Base-by-base conservation (phyloP, 2,797 vertebrate genomes). In the Oreochromis mossambicus region DNA sequence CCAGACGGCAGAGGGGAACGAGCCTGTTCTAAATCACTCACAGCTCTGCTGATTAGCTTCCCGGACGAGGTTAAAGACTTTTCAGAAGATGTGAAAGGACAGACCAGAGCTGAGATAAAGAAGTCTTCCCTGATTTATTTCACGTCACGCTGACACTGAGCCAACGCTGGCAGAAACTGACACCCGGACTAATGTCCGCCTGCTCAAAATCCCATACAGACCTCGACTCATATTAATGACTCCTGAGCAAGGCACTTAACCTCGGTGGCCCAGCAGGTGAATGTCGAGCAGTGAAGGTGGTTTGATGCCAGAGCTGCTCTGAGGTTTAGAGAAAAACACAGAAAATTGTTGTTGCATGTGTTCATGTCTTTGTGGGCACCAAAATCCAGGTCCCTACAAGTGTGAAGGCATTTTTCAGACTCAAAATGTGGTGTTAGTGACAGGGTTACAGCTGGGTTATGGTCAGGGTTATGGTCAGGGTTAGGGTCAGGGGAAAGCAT, bases 21-120 rank as follows among this genome's bases (percentile, higher is more conserved):
- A 61, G 54, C 36, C 81, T 4, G 77, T 21, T 76, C 84, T 91
- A 84, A 91, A 92, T 88, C 90, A 89, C 83, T 80, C 86, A 75
- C 56, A 79, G 12, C 82, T 4, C 54, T 3, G 24, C 61, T 88
- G 84, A 89, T 91, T 83, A 88, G 86, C 82, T 87, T 58, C 83
- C 17, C 6, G 75, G 80, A 79, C 8, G 70, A 82, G 76, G 84
- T 88, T 90, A 83, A 86, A 80, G 87, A 90, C 66, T 79, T 66
- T 88, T 76, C 85, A 85, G 86, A 76, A 86, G 90, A 82, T 78
- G 81, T 50, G 85, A 56, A 63, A 34, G 46, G 43, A 82, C 54
- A 77, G 50, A 61, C 66, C 52, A 2, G 48, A 3, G 82, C 63
- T n/a, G 34, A 73, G 76, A 87, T 86, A 79, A 70, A 83, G 76